Evolutionary conservation across 2,797 vertebrate genomes (phyloP).

Genomic region (Adrianichthys oophorus): DNA sequence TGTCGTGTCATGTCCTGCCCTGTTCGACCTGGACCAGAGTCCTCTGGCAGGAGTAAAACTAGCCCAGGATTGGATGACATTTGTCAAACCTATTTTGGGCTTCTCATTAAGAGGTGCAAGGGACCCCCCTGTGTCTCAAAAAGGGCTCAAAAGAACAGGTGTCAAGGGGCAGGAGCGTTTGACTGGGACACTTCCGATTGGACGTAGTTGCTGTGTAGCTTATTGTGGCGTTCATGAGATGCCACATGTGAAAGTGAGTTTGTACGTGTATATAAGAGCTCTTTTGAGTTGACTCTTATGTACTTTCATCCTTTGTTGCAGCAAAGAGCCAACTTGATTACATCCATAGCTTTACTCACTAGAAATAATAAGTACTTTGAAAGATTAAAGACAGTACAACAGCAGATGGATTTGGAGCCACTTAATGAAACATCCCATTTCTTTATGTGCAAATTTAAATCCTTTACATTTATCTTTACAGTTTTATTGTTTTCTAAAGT

Average conservation of each 20-base stretch:
- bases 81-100: slow-evolving; percentile 73
- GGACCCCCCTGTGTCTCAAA: slow-evolving; percentile 34
- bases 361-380: slow-evolving; percentile 1
- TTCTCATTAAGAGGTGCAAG: slow-evolving; percentile 75
- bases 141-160: slow-evolving; percentile 43
- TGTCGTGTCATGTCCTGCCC: slow-evolving; percentile 63
- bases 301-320: slow-evolving; percentile 29
- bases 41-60: slow-evolving; percentile 48
- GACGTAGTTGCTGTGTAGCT: slow-evolving; percentile 50
- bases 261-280: slow-evolving; percentile 10
- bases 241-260: slow-evolving; percentile 41
- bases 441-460: slow-evolving; percentile 6
- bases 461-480: background rate
- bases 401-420: background rate
- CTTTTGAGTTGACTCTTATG: background rate
- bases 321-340: slow-evolving; percentile 17
- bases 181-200: slow-evolving; percentile 63
- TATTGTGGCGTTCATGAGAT: slow-evolving; percentile 68
- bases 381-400: background rate
- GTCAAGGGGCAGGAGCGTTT: slow-evolving; percentile 67
- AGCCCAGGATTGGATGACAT: slow-evolving; percentile 55
- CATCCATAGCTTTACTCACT: background rate
- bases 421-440: slow-evolving; percentile 13
- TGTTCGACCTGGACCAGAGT: slow-evolving; percentile 45
- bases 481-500: background rate